Base-by-base conservation (phyloP, 2,888 invertebrate genomes). In the Mesopsocus fuscifrons region DNA sequence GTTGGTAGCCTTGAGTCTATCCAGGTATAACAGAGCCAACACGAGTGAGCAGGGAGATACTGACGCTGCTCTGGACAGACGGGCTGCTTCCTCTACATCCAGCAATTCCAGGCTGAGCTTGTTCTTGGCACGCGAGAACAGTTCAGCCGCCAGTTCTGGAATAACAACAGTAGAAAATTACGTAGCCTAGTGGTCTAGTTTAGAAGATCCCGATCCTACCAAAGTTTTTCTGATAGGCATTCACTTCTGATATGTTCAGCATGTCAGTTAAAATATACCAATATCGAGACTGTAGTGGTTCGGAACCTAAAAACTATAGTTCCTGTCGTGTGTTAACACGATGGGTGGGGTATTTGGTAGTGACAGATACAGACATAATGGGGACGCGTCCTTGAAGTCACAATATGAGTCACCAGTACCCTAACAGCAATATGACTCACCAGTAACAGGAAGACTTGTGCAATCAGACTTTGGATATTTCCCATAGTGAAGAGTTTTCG, bases 41-140 rank as follows among this genome's bases (percentile, higher is more conserved):
- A 95, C 82, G 43, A 97, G 71, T 11, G 92, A 85, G 59, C 89
- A 89, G 0, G 95, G 92, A 6, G 89, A 85, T 49, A 88, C 79
- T 59, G 80, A 83, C 4, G 89, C 83, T 54, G 77, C 73, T 55
- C 80, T 71, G 44, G 74, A 77, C 49, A 85, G 72, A 55, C 71
- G 69, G 38, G 82, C 79, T 48, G 84, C 83, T 52, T 77, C 76
- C 53, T 79, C 77, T 48, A 74, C 69, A 57, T 77, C 77, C 53
- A 88, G 64, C 45, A 82, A 71, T 55, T 84, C 78, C 56, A 87
- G 62, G 1, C 81, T 79, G 52, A 74, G 74, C 18, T 79, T 80
- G 54, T 71, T 72, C 59, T 77, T 79, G 11, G 75, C 71, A 57
- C 76, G 77, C 31, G 84, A 83, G 65, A 88, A 88, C 50, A 81